Evolutionary conservation across 2,113 vertebrate species (phyloP), one percentile per base, ranked within the genome.

Genomic region (Barnardius zonarius): DNA sequence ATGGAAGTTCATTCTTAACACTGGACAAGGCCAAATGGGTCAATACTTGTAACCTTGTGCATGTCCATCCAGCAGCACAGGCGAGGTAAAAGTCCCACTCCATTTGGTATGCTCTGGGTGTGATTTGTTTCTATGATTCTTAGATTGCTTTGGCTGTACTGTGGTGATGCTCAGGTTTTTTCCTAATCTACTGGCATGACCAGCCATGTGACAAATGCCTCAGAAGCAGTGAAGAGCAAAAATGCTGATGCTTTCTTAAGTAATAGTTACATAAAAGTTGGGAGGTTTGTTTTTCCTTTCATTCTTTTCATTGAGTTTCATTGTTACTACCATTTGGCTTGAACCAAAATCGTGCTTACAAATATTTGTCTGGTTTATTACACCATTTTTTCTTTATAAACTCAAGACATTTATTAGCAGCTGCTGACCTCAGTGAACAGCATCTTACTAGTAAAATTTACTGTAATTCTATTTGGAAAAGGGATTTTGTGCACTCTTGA

Each of bases 31-130:
- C 95, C 96, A 98, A 96, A 75, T 98, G 98, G 97, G 96, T 97
- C 96, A 98, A 98, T 98, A 98, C 98, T 86, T 97, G 98, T 96
- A 97, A 95, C 96, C 97, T 98, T 90, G 95, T 98, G 93, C 97
- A 98, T 97, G 97, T 96, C 95, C 95, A 84, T 86, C 68, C 78
- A 83, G 74, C 84, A 89, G 70, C 67, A 1, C 78, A 93, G 85
- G 85, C 63, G 37, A 97, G 94, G 97, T 95, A 95, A 86, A 91
- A 91, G 44, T 74, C 68, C 31, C 30, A 23, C 69, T 75, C 64
- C 0, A 2, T 87, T 77, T 79, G 57, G 49, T 75, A 57, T 95
- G 92, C 48, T 57, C 55, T 86, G 85, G 37, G 55, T 91, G 72
- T 77, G 82, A 78, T 79, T 84, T 52, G 55, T 76, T 85, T 68